Evolutionary conservation across 1,140 invertebrate genomes (phyloP).

Genomic region (Zaprionus vittiger): DNA sequence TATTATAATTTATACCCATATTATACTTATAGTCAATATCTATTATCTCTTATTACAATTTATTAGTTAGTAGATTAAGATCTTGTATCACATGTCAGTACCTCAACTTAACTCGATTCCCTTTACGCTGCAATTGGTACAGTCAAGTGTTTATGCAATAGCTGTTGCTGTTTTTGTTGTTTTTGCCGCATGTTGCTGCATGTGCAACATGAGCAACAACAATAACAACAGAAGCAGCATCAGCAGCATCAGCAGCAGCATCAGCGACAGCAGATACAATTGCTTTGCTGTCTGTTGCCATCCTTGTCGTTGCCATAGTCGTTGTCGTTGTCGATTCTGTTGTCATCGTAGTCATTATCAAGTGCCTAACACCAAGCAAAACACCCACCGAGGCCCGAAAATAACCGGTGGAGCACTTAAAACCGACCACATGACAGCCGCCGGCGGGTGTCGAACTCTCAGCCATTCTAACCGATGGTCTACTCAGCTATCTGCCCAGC

Average conservation of each 20-base stretch:
- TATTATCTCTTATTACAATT: too few species aligned
- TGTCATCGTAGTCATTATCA: constrained; percentile 75
- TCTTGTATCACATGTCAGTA: background rate
- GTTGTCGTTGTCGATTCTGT: constrained; percentile 46
- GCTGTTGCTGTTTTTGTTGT: constrained; percentile 14
- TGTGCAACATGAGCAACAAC: constrained; percentile 16
- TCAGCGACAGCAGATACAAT: constrained; percentile 26
- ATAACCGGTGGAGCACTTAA: constrained; percentile 78
- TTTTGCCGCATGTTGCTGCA: constrained; percentile 13
- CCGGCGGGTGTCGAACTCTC: constrained; percentile 40
- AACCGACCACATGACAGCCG: constrained; percentile 71
- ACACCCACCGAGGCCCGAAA: constrained; percentile 62
- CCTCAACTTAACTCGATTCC: background rate
- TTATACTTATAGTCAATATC: too few species aligned
- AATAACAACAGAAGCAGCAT: constrained; percentile 3
- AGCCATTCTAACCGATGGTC: background rate
- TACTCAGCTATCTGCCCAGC: background rate
- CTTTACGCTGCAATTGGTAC: constrained; percentile 45
- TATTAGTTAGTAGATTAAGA: background rate
- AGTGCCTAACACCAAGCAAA: constrained; percentile 55
- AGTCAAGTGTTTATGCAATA: constrained; percentile 25
- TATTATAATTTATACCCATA: too few species aligned
- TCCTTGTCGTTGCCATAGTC: constrained; percentile 40
- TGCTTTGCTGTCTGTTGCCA: constrained; percentile 12
- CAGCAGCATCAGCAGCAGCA: constrained; percentile 10